Conservation (phyloP, 2,888 invertebrate species). For the Drosophila formosana region DNA sequence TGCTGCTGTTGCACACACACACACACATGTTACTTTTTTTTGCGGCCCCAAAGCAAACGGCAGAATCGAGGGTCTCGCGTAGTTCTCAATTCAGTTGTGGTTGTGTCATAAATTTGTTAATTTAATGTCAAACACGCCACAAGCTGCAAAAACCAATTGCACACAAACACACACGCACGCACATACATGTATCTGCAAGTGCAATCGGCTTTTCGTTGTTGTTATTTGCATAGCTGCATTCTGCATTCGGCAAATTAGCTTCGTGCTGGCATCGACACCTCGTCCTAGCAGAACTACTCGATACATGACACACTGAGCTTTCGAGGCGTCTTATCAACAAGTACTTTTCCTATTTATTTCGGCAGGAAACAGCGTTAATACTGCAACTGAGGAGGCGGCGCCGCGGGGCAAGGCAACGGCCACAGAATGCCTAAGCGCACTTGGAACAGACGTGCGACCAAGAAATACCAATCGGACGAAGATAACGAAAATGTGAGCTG, state of each 20-base stretch:
- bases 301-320: background rate
- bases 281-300: background rate
- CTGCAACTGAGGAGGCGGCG: background rate
- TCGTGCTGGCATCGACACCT: background rate
- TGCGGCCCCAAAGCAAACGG: constrained; percentile 5
- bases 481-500: background rate
- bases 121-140: constrained; percentile 54
- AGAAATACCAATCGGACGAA: background rate
- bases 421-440: constrained; percentile 1
- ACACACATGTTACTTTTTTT: background rate
- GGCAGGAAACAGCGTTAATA: background rate
- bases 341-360: background rate
- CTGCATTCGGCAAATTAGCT: background rate
- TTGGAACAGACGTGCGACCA: background rate
- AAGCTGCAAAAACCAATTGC: constrained; percentile 14
- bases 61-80: constrained; percentile 9
- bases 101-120: constrained; percentile 55
- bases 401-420: constrained; percentile 1
- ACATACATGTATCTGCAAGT: constrained; percentile 4
- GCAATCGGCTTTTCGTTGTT: constrained; percentile 8
- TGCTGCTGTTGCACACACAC: constrained; percentile 12
- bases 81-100: constrained; percentile 4
- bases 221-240: background rate
- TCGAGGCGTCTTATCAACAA: background rate
- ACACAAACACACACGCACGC: constrained; percentile 12